phyloP scores from a whole-genome alignment of 2,113 vertebrate species.

The Dicaeum eximium region DNA sequence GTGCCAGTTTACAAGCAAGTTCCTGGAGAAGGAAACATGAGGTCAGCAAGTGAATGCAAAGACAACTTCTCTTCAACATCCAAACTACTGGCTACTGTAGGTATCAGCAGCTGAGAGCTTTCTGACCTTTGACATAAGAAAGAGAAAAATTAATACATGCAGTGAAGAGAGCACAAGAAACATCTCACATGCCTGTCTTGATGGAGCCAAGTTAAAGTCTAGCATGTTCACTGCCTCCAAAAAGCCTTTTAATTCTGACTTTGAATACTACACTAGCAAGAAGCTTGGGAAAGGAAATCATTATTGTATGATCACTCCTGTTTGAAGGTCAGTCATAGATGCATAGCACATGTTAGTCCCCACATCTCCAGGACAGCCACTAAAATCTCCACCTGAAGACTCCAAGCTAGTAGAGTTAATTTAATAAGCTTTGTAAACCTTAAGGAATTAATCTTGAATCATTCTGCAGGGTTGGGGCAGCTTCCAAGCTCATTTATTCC shows the following conservation, averaged over 20 bases:
- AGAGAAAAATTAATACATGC: not conserved
- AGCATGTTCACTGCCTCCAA: not conserved
- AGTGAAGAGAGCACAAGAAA: not conserved
- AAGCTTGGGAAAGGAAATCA: not conserved
- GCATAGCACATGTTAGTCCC: not conserved
- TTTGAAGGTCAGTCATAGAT: not conserved
- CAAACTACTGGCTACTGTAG: not conserved
- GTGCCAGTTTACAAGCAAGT: constrained; percentile 91
- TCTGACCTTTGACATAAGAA: not conserved
- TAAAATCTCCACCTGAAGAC: not conserved
- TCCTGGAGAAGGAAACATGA: constrained; percentile 72
- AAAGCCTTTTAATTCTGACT: not conserved
- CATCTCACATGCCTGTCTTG: not conserved
- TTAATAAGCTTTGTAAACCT: not conserved
- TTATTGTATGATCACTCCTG: not conserved
- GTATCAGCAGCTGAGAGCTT: not conserved
- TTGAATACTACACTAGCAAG: not conserved
- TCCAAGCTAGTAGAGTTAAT: not conserved
- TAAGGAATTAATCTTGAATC: not conserved
- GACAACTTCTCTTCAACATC: not conserved
- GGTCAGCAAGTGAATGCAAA: not conserved
- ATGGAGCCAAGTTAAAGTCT: not conserved
- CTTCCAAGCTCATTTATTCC: not conserved
- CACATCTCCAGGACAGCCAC: not conserved
- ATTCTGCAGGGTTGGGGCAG: not conserved